A percentile compares a stretch with the other conserved stretches of the same genome.
Evolutionary conservation across 2,888 invertebrate genomes (phyloP).

Genomic region (Cactoblastis cactorum): DNA sequence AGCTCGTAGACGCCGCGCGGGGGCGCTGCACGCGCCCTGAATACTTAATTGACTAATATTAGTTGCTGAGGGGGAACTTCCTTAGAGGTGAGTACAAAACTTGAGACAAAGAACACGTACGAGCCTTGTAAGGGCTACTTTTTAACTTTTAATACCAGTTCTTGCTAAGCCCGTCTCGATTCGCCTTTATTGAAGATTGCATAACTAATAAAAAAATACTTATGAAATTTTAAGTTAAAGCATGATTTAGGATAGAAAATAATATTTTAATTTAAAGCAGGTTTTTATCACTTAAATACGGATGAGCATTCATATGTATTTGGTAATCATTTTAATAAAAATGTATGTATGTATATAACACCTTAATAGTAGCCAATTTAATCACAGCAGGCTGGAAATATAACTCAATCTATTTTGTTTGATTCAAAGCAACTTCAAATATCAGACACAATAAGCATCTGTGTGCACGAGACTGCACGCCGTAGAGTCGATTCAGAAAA

Average conservation of each 20-base stretch:
- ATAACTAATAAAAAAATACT: conserved; percentile 17
- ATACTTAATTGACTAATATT: conserved; percentile 78
- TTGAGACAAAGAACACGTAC: conserved; percentile 74
- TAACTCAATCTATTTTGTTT: background rate
- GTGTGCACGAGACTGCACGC: conserved; percentile 29
- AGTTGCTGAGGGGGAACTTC: conserved; percentile 67
- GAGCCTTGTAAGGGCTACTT: conserved; percentile 60
- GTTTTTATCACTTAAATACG: no score
- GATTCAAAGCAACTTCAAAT: background rate
- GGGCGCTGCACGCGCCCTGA: conserved; percentile 65
- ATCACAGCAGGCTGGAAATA: background rate
- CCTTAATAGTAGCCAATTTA: background rate
- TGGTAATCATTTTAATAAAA: no score
- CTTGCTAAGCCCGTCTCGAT: conserved; percentile 32
- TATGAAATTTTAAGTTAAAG: conserved; percentile 25
- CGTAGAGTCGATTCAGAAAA: conserved; percentile 19
- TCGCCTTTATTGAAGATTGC: conserved; percentile 19
- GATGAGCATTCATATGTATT: no score
- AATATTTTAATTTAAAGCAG: conserved; percentile 25
- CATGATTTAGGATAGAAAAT: conserved; percentile 3
- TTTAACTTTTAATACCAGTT: conserved; percentile 58
- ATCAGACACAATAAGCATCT: background rate
- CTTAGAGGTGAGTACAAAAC: conserved; percentile 69
- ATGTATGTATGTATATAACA: no score
- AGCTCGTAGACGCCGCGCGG: conserved; percentile 50